A percentile compares a stretch with the other conserved stretches of the same genome.
Evolutionary conservation across 2,113 vertebrate genomes (phyloP).

Genomic region (Microtus richardsoni): DNA sequence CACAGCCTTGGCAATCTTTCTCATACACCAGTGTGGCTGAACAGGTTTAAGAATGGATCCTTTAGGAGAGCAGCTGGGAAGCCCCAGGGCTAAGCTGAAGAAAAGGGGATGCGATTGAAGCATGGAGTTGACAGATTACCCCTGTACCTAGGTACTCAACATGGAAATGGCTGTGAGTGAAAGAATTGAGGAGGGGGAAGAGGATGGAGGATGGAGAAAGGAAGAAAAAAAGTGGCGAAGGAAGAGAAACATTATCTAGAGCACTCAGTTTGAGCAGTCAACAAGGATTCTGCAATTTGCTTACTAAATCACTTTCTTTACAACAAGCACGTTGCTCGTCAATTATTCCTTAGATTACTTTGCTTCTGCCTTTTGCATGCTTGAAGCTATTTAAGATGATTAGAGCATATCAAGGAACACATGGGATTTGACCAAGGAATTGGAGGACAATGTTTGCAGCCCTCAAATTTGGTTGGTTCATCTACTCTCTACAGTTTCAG

Average conservation of each 20-base stretch:
- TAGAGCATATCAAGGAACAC: neutral
- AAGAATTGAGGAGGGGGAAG: neutral
- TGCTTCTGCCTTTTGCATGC: neutral
- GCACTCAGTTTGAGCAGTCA: neutral
- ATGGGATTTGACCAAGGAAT: neutral
- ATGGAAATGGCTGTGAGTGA: rapidly evolving
- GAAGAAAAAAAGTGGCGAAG: rapidly evolving
- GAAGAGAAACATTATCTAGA: neutral
- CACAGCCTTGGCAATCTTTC: neutral
- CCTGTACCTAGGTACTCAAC: neutral
- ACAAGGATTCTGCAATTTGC: neutral
- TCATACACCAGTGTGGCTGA: neutral
- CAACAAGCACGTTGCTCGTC: neutral
- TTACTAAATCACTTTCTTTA: neutral
- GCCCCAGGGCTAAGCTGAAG: neutral
- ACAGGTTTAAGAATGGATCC: neutral
- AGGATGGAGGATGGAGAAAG: rapidly evolving
- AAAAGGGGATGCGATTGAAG: neutral
- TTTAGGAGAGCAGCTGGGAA: neutral
- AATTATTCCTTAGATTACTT: neutral
- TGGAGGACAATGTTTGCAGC: neutral
- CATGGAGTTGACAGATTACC: neutral
- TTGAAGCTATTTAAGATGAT: neutral
- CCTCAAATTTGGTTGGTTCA: neutral
- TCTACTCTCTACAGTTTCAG: neutral